Evolutionary conservation across 1,140 invertebrate genomes (phyloP).

Genomic region (Hycleus phaleratus): DNA sequence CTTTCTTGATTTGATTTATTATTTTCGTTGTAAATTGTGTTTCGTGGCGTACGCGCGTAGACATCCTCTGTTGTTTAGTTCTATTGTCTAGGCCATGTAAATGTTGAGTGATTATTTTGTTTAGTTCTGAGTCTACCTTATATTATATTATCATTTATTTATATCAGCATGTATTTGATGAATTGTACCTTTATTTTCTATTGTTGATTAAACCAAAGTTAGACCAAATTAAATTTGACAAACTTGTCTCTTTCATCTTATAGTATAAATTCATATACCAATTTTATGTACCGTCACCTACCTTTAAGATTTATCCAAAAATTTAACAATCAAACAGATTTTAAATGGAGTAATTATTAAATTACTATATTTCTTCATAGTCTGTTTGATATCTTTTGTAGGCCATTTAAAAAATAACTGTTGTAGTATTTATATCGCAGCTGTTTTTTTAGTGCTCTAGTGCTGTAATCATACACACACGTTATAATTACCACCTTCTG

Average conservation of each 20-base stretch:
- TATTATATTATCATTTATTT: constrained; percentile 30
- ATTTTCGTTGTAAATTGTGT: constrained; percentile 25
- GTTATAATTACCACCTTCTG: constrained; percentile 29
- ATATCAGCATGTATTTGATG: constrained; percentile 37
- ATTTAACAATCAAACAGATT: background rate
- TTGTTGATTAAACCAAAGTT: constrained; percentile 41
- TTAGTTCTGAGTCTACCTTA: constrained; percentile 30
- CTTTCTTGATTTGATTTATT: constrained; percentile 23
- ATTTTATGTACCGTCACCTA: background rate
- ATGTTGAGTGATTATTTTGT: constrained; percentile 39
- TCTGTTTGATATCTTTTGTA: background rate
- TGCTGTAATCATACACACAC: constrained; percentile 24
- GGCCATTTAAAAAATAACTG: background rate
- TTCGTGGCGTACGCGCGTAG: constrained; percentile 36
- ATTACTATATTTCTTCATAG: too few relatives aligned
- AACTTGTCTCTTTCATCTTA: background rate
- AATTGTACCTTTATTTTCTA: constrained; percentile 41
- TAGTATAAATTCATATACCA: background rate
- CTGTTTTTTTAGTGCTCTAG: constrained; percentile 28
- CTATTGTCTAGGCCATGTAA: constrained; percentile 33
- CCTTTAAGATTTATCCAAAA: background rate
- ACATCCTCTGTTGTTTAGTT: constrained; percentile 40
- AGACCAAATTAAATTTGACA: constrained; percentile 28
- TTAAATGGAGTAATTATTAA: too few relatives aligned
- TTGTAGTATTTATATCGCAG: constrained; percentile 16